Percentiles rank a stretch among this genome's conserved stretches.
Evolutionary conservation across 92 coral and sea anemone genomes (phyloP).

Genomic region (Parazoanthus atlanticus): DNA sequence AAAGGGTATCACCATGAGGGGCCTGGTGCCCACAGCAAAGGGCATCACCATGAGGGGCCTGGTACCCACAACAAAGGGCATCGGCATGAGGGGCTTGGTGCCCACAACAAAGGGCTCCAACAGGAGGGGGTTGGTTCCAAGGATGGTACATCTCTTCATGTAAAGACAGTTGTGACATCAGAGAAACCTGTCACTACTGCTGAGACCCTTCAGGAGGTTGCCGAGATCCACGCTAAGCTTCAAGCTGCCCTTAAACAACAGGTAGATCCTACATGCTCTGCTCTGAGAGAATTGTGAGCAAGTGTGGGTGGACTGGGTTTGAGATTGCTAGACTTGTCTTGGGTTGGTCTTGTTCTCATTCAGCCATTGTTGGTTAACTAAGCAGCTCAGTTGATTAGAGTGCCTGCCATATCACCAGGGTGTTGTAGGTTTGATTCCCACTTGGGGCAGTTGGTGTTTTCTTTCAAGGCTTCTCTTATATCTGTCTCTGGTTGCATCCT

Average conservation of each 20-base stretch:
- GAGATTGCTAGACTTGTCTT: no score
- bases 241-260: constrained; percentile 77
- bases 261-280: constrained; percentile 33
- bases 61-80: constrained; percentile 3
- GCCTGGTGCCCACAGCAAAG: constrained; percentile 24
- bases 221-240: constrained; percentile 75
- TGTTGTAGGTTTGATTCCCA: no score
- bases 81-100: constrained; percentile 8
- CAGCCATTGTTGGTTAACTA: no score
- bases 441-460: no score
- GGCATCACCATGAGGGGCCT: constrained; percentile 12
- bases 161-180: constrained; percentile 6
- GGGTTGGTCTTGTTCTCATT: no score
- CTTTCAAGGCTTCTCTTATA: no score
- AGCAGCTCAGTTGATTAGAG: no score
- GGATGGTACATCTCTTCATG: neutral
- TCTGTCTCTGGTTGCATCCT: no score
- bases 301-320: no score
- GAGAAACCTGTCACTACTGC: constrained; percentile 51
- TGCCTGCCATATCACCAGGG: no score
- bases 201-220: constrained; percentile 73
- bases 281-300: no score
- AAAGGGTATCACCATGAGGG: constrained; percentile 34
- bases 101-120: constrained; percentile 8
- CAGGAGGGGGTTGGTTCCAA: constrained; percentile 8